Conservation (phyloP, 53 echinoderm and acorn worm species). For the Temnopleurus reevesii region DNA sequence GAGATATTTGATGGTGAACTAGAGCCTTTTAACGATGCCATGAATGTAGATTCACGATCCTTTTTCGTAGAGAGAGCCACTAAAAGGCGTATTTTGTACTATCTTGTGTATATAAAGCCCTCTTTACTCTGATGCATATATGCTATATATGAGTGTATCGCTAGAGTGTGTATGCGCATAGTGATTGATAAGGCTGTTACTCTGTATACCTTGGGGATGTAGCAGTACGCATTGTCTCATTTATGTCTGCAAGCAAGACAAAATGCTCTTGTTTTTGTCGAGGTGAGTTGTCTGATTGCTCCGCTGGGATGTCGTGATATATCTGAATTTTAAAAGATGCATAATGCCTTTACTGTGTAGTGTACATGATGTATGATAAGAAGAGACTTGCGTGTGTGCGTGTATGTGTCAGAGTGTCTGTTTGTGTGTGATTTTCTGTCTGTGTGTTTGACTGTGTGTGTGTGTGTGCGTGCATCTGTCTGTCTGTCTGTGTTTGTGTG, state of each 20-base stretch:
- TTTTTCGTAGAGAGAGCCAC: constrained; percentile 3
- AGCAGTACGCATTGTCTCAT: neutral
- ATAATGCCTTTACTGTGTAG: constrained; percentile 41
- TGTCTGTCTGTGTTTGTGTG: constrained; percentile 1
- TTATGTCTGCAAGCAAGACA: neutral
- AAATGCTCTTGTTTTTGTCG: neutral
- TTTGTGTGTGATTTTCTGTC: neutral
- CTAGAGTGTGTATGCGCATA: neutral
- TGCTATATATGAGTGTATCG: neutral
- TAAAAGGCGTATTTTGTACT: constrained; percentile 17
- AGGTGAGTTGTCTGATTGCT: neutral
- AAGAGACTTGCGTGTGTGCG: neutral
- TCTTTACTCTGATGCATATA: neutral
- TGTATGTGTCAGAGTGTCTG: neutral
- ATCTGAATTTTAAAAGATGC: constrained; percentile 17
- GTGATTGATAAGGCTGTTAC: neutral
- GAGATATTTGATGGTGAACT: neutral
- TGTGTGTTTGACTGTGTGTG: neutral
- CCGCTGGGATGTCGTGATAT: neutral
- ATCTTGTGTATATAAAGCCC: constrained; percentile 3
- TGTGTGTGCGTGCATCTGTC: neutral
- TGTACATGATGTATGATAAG: constrained; percentile 34
- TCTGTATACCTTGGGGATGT: too few species aligned
- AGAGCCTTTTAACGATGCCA: neutral
- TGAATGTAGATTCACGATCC: neutral